phyloP scores from a whole-genome alignment of 2,113 vertebrate species.

The Lagopus muta region DNA sequence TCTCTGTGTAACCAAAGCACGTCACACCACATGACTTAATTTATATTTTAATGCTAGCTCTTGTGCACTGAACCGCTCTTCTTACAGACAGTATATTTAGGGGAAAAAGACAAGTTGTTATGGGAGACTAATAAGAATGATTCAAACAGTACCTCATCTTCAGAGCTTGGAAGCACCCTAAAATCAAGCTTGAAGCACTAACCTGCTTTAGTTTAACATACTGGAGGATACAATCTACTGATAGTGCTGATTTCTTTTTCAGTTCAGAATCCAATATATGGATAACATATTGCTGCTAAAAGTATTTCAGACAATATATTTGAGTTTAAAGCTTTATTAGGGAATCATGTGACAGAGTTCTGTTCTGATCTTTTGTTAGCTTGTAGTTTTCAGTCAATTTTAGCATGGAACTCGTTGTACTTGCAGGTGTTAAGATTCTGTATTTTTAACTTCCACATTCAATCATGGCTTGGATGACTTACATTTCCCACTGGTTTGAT shows the following conservation, averaged over 20 bases:
- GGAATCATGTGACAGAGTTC: background rate
- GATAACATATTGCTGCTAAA: background rate
- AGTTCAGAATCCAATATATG: background rate
- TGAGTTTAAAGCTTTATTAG: background rate
- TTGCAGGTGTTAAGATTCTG: slow-evolving; percentile 53
- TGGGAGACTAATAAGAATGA: background rate
- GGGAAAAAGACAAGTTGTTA: background rate
- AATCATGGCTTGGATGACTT: slow-evolving; percentile 80
- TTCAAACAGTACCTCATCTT: background rate
- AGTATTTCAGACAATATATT: background rate
- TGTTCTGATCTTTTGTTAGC: slow-evolving; percentile 11
- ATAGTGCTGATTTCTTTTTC: slow-evolving; percentile 5
- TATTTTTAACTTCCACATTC: slow-evolving; percentile 60
- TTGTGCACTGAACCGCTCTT: background rate
- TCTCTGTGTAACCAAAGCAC: background rate
- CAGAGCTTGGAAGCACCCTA: background rate
- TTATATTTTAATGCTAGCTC: slow-evolving; percentile 3
- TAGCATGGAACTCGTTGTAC: slow-evolving; percentile 20
- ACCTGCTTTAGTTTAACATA: background rate
- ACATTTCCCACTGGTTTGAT: slow-evolving; percentile 81
- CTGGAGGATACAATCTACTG: background rate
- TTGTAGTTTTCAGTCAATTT: slow-evolving; percentile 41
- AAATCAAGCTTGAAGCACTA: background rate
- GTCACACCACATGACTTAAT: background rate
- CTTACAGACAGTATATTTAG: background rate